These are phyloP conservation scores for Nemotelus nigrinus DNA, from an alignment of 2,888 invertebrate genomes.

Conservation along the genomic window DNA sequence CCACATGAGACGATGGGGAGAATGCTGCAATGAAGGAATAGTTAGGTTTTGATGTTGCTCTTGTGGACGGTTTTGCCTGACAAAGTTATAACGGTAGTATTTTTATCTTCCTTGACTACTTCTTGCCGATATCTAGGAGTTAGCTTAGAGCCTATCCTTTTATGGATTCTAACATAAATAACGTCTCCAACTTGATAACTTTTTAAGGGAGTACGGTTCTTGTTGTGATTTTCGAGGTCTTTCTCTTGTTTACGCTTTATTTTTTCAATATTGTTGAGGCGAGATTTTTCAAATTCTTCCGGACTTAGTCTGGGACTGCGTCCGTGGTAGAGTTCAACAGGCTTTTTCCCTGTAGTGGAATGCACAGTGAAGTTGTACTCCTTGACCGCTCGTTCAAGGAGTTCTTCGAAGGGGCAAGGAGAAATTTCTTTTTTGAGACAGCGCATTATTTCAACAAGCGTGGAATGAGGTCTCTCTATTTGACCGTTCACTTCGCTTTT, in stretches of 20 bases:
- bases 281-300: conserved; percentile 46
- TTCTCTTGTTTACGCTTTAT: conserved; percentile 46
- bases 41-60: conserved; percentile 40
- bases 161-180: conserved; percentile 49
- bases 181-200: conserved; percentile 46
- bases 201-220: conserved; percentile 47
- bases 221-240: conserved; percentile 49
- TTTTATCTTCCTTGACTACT: conserved; percentile 47
- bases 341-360: conserved; percentile 46
- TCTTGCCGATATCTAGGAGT: conserved; percentile 43
- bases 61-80: conserved; percentile 48
- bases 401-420: not conserved
- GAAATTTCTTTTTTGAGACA: conserved; percentile 25
- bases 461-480: conserved; percentile 47
- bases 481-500: conserved; percentile 41
- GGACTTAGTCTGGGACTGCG: conserved; percentile 46
- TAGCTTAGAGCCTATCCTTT: conserved; percentile 50
- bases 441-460: conserved; percentile 44
- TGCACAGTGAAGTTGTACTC: conserved; percentile 48
- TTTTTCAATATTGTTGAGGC: conserved; percentile 46
- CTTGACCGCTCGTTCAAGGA: conserved; percentile 9
- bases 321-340: conserved; percentile 43
- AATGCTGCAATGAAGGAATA: conserved; percentile 20
- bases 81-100: conserved; percentile 42
- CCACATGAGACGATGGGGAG: not conserved